A percentile compares a stretch with the other conserved stretches of the same genome.
Conservation (phyloP, 2,797 vertebrate species). For the Enteromius argenteus region DNA sequence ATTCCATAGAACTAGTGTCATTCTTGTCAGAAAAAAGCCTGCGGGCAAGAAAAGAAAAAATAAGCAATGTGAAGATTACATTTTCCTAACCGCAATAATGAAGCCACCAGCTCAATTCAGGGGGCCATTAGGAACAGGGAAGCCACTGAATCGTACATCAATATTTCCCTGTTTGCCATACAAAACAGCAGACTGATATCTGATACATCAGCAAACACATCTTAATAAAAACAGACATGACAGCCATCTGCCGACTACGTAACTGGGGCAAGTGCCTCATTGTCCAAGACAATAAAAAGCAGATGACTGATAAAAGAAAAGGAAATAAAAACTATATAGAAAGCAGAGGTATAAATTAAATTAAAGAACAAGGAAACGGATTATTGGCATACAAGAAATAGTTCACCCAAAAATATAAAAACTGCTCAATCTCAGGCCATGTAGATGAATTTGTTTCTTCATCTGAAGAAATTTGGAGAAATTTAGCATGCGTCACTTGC, state of each 20-base stretch:
- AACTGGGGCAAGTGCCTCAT: neutral
- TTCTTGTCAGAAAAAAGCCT: neutral
- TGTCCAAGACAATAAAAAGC: neutral
- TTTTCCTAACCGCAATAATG: neutral
- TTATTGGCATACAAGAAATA: neutral
- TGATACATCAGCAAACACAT: constrained; percentile 21
- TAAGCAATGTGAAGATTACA: neutral
- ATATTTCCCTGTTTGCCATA: neutral
- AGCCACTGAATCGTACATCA: neutral
- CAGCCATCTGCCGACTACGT: neutral
- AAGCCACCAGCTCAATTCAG: neutral
- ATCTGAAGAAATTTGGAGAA: neutral
- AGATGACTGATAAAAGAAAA: neutral
- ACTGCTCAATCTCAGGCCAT: neutral
- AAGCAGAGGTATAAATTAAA: neutral
- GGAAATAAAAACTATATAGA: neutral
- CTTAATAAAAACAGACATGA: neutral
- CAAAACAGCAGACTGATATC: neutral
- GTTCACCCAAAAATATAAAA: neutral
- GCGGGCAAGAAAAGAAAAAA: neutral
- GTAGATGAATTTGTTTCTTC: neutral
- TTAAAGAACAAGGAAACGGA: neutral
- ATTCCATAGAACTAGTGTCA: neutral
- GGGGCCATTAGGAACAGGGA: neutral
- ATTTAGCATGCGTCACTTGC: neutral